phyloP scores from a whole-genome alignment of 2,888 invertebrate species.

The Drosophila parthenogenetica region DNA sequence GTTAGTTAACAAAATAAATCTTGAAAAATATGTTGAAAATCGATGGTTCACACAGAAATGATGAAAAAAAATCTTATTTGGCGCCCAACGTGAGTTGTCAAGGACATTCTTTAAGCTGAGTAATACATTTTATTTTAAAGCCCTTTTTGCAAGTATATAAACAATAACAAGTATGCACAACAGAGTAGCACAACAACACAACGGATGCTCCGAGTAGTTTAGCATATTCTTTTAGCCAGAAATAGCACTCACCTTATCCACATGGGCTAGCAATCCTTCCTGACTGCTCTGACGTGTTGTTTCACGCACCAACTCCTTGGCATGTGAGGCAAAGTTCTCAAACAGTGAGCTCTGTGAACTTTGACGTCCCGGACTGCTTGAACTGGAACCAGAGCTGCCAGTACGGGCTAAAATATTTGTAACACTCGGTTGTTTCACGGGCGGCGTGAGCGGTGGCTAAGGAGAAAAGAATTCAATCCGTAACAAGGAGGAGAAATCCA shows the following conservation, averaged over 20 bases:
- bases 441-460: conserved; percentile 73
- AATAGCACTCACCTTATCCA: conserved; percentile 91
- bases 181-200: conserved; percentile 44
- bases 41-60: no score
- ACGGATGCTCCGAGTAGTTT: conserved; percentile 16
- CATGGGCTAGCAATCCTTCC: conserved; percentile 94
- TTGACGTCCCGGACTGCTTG: conserved; percentile 87
- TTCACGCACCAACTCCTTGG: conserved; percentile 94
- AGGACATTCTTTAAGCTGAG: not conserved
- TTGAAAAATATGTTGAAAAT: no score
- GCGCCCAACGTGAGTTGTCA: not conserved
- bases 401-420: conserved; percentile 88
- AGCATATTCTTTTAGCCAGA: not conserved
- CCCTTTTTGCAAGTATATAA: conserved; percentile 9
- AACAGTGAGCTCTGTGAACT: conserved; percentile 93
- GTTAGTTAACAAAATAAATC: no score
- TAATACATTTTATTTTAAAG: not conserved
- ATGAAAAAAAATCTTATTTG: not conserved
- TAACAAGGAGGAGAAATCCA: no score
- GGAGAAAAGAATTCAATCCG: not conserved
- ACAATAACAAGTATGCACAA: conserved; percentile 23
- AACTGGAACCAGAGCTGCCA: conserved; percentile 88
- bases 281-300: conserved; percentile 95
- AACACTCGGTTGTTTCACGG: conserved; percentile 79
- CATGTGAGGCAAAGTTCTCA: conserved; percentile 94